These are phyloP conservation scores for Electrona antarctica DNA, from an alignment of 2,113 vertebrate species.

Conservation along the genomic window DNA sequence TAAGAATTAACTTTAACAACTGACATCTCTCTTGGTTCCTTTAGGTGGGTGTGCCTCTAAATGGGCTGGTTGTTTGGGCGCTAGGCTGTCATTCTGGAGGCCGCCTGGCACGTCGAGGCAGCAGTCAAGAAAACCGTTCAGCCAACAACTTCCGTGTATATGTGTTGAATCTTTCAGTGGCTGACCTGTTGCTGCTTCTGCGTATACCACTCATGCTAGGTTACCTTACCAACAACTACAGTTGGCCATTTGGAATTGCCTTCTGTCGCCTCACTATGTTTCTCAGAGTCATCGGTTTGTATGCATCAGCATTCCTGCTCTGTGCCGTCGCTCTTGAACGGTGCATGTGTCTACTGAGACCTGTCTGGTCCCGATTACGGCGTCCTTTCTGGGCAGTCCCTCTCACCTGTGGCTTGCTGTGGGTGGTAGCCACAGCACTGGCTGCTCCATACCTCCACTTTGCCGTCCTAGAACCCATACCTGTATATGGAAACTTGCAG, in stretches of 20 bases:
- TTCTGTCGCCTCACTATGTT: slow-evolving; percentile 71
- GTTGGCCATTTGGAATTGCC: slow-evolving; percentile 69
- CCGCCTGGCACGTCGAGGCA: slow-evolving; percentile 39
- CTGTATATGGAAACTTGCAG: slow-evolving; percentile 36
- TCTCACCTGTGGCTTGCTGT: slow-evolving; percentile 66
- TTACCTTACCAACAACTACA: slow-evolving; percentile 58
- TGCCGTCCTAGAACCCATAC: neutral
- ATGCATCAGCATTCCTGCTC: slow-evolving; percentile 75
- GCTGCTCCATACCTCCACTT: slow-evolving; percentile 70
- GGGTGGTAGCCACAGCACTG: slow-evolving; percentile 64
- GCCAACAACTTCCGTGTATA: slow-evolving; percentile 79
- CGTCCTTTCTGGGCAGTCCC: slow-evolving; percentile 77
- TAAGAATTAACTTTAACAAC: too few species aligned
- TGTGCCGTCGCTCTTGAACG: slow-evolving; percentile 79
- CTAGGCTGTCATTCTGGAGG: slow-evolving; percentile 55
- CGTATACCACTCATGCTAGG: slow-evolving; percentile 74
- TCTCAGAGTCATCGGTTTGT: slow-evolving; percentile 76
- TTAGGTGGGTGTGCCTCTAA: slow-evolving; percentile 74
- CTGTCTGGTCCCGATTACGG: slow-evolving; percentile 75
- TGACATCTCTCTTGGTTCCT: neutral
- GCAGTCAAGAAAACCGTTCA: slow-evolving; percentile 54
- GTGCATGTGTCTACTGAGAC: slow-evolving; percentile 78
- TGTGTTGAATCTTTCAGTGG: slow-evolving; percentile 79
- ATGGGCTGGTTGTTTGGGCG: slow-evolving; percentile 78
- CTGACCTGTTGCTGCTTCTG: slow-evolving; percentile 78